Percentiles rank a stretch among this genome's conserved stretches.
These are phyloP conservation scores for Ailuropoda melanoleuca DNA, from an alignment of 2,113 vertebrate species.

Conservation along the genomic window DNA sequence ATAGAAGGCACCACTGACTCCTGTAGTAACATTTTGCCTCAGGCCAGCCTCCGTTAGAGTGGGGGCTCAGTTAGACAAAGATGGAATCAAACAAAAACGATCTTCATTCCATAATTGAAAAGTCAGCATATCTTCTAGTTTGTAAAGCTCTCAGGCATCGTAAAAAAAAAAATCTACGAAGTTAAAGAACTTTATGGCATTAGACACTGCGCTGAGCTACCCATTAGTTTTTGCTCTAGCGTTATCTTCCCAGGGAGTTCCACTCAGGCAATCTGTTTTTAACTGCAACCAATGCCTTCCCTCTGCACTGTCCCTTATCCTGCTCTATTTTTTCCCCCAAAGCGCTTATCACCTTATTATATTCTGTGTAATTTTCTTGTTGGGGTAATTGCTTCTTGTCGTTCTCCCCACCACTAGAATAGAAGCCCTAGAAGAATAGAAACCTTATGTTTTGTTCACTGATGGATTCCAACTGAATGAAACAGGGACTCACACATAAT, in stretches of 20 bases:
- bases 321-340: neutral
- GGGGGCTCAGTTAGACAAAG: neutral
- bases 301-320: neutral
- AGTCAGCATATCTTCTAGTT: neutral
- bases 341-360: neutral
- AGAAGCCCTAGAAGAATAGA: neutral
- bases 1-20: accelerated
- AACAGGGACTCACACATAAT: accelerated
- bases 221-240: neutral
- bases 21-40: neutral
- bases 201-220: neutral
- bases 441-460: too few relatives aligned
- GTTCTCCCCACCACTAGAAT: neutral
- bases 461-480: too few relatives aligned
- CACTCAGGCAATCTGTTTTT: neutral
- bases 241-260: neutral
- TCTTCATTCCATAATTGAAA: neutral
- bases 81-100: neutral
- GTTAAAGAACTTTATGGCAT: neutral
- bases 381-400: too few relatives aligned
- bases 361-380: neutral
- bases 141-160: neutral
- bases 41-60: neutral
- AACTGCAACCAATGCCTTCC: neutral
- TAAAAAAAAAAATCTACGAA: neutral